These are phyloP conservation scores for Cerastis leucographa DNA, from an alignment of 2,888 invertebrate species.

Conservation along the genomic window DNA sequence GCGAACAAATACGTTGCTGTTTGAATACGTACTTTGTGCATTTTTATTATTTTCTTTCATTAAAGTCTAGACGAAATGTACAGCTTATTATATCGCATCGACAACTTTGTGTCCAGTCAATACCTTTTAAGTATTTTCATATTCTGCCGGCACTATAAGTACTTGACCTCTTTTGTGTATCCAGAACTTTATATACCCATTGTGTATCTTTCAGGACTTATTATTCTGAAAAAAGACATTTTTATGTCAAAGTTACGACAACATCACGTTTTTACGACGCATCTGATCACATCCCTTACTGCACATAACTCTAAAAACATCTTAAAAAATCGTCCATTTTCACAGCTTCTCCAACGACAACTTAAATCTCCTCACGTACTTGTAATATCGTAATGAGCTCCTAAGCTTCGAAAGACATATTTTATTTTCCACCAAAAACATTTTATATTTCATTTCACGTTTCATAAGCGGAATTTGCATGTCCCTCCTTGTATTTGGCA, in stretches of 20 bases:
- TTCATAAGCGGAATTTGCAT: conserved; percentile 89
- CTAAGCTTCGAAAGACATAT: conserved; percentile 86
- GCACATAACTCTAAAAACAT: conserved; percentile 61
- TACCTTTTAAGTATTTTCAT: background rate
- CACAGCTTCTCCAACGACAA: conserved; percentile 78
- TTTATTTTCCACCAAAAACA: conserved; percentile 88
- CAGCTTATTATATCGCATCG: background rate
- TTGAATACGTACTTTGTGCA: conserved; percentile 72
- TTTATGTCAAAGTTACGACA: conserved; percentile 54
- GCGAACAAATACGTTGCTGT: conserved; percentile 82
- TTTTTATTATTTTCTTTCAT: conserved; percentile 61
- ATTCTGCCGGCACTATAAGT: background rate
- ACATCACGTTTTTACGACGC: conserved; percentile 52
- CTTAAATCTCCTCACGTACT: conserved; percentile 88
- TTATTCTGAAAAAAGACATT: conserved; percentile 46
- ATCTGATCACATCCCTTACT: conserved; percentile 56
- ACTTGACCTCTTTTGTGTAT: conserved; percentile 5
- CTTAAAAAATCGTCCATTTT: conserved; percentile 73
- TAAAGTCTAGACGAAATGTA: conserved; percentile 36
- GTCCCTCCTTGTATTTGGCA: conserved; percentile 87
- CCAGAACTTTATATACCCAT: background rate
- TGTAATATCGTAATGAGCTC: conserved; percentile 89
- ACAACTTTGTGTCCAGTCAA: background rate
- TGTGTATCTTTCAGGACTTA: conserved; percentile 16
- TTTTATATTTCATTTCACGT: conserved; percentile 91